Percentiles rank a stretch among this genome's conserved stretches.
These are phyloP conservation scores for Leucosticte australis DNA, from an alignment of 2,113 vertebrate species.

Conservation along the genomic window DNA sequence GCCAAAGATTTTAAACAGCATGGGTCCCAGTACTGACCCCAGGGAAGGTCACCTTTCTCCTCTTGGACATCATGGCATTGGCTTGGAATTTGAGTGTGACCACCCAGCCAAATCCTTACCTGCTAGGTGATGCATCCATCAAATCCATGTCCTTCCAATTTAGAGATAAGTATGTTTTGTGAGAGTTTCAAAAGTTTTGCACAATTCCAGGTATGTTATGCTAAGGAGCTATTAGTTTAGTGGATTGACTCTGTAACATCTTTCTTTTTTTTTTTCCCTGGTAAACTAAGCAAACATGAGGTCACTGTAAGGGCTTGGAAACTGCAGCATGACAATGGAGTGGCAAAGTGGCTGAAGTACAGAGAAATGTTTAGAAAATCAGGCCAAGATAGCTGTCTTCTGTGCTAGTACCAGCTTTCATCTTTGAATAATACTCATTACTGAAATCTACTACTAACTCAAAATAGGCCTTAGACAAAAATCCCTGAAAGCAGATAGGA, in stretches of 20 bases:
- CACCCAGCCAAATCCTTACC: not conserved
- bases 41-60: not conserved
- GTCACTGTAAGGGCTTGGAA: not conserved
- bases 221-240: not conserved
- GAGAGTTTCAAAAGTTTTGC: not conserved
- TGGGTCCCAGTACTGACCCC: not conserved
- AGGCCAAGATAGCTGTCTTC: fast-evolving
- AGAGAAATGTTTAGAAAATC: not conserved
- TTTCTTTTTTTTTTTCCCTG: not conserved
- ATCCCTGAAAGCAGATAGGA: not conserved
- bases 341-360: not conserved
- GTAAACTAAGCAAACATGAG: not conserved
- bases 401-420: not conserved
- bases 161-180: not conserved
- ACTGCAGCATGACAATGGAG: not conserved
- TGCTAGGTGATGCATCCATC: not conserved
- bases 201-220: not conserved
- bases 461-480: not conserved
- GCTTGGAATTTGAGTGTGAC: fast-evolving
- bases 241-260: not conserved
- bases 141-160: not conserved
- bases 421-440: not conserved
- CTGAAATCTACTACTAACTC: not conserved
- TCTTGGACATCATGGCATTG: not conserved
- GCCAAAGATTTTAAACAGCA: not conserved